These are phyloP conservation scores for Pectinophora gossypiella DNA, from an alignment of 1,140 invertebrate species.

Conservation along the genomic window DNA sequence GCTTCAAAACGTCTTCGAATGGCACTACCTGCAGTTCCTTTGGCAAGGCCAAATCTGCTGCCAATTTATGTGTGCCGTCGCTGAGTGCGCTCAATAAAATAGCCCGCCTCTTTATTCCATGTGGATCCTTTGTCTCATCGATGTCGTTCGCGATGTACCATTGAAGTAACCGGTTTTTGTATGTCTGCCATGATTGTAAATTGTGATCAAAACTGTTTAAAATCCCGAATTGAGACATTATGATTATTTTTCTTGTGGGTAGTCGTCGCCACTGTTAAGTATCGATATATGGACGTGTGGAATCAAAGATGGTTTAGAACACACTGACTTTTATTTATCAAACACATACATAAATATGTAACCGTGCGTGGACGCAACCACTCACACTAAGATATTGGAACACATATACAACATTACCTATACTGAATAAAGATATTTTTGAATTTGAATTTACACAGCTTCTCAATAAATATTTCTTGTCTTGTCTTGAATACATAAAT, in stretches of 20 bases:
- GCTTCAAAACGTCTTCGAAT: conserved; percentile 16
- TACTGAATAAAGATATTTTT: no score
- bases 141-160: conserved; percentile 30
- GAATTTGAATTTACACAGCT: no score
- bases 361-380: no score
- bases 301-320: no score
- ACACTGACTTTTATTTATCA: no score
- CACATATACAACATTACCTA: no score
- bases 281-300: no score
- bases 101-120: conserved; percentile 17
- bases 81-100: conserved; percentile 22
- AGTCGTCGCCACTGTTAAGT: neutral
- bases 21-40: conserved; percentile 18
- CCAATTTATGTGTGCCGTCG: conserved; percentile 17
- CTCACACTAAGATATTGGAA: no score
- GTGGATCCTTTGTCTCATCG: conserved; percentile 7
- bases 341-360: no score
- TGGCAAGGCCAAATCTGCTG: conserved; percentile 18
- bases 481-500: no score
- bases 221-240: conserved; percentile 3
- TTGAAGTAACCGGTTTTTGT: conserved; percentile 20
- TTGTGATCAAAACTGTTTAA: conserved; percentile 18
- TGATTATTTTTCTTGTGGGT: neutral
- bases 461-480: no score
- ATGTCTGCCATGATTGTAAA: conserved; percentile 14